These are phyloP conservation scores for Semaprochilodus insignis DNA, from an alignment of 2,797 vertebrate genomes.

Conservation along the genomic window DNA sequence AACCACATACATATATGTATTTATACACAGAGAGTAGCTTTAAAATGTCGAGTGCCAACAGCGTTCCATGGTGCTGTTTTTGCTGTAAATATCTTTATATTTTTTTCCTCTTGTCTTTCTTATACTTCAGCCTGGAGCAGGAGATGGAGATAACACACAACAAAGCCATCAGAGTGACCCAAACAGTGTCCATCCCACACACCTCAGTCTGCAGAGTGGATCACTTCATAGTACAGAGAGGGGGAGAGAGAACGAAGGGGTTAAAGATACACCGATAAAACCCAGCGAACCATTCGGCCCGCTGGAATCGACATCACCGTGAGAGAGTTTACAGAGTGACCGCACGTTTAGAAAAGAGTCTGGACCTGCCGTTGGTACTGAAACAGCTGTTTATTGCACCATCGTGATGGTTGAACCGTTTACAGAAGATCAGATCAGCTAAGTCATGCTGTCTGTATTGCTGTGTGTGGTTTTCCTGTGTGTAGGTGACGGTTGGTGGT, in stretches of 20 bases:
- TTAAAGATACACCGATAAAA: conserved; percentile 67
- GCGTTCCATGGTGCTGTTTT: conserved; percentile 66
- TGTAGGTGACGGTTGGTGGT: neutral
- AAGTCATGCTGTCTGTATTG: conserved; percentile 30
- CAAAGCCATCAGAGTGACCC: conserved; percentile 69
- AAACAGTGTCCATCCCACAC: conserved; percentile 71
- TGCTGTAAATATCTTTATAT: neutral
- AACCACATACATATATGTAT: conserved; percentile 84
- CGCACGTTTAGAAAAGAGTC: conserved; percentile 65
- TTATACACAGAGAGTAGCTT: conserved; percentile 86
- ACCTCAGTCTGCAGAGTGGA: conserved; percentile 76
- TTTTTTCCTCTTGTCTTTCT: conserved; percentile 68
- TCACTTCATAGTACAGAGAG: conserved; percentile 74
- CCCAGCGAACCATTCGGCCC: neutral
- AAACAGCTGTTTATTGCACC: conserved; percentile 66
- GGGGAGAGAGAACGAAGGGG: conserved; percentile 60
- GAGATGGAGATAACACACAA: conserved; percentile 57
- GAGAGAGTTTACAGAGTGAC: conserved; percentile 19
- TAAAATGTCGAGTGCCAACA: conserved; percentile 83
- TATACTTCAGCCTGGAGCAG: conserved; percentile 73
- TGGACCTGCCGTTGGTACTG: conserved; percentile 58
- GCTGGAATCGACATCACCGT: conserved; percentile 15
- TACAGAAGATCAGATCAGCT: neutral
- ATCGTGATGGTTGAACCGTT: neutral
- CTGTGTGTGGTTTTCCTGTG: conserved; percentile 3